These are phyloP conservation scores for Xiphophorus couchianus DNA, from an alignment of 2,113 vertebrate species.

Conservation along the genomic window DNA sequence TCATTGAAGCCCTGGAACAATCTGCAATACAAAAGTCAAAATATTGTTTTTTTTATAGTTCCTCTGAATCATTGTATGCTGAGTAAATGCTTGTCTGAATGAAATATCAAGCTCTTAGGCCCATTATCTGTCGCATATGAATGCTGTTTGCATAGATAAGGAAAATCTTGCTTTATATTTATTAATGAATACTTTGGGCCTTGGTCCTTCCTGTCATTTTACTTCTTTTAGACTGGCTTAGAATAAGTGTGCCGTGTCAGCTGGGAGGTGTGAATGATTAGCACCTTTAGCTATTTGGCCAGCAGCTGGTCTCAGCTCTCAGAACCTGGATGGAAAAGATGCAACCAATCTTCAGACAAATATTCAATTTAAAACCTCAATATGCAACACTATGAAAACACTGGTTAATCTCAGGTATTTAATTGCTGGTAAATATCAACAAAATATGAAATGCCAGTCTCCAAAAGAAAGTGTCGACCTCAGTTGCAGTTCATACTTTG, in stretches of 20 bases:
- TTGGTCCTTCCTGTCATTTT: background rate
- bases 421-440: background rate
- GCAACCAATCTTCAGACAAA: background rate
- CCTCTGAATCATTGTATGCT: background rate
- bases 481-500: too few relatives aligned
- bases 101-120: background rate
- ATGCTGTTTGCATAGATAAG: background rate
- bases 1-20: background rate
- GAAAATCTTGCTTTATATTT: background rate
- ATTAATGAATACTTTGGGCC: background rate
- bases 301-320: conserved; percentile 65
- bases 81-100: background rate
- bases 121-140: background rate
- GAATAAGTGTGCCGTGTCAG: conserved; percentile 72
- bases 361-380: background rate
- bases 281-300: conserved; percentile 81
- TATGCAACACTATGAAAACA: background rate
- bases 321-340: background rate
- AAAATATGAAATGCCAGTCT: too few relatives aligned
- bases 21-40: accelerated
- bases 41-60: background rate
- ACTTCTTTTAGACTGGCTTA: conserved; percentile 3
- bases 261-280: conserved; percentile 73
- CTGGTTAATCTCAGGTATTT: background rate
- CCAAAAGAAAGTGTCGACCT: too few relatives aligned